phyloP scores from a whole-genome alignment of 2,797 vertebrate species.

The Cuculus canorus region DNA sequence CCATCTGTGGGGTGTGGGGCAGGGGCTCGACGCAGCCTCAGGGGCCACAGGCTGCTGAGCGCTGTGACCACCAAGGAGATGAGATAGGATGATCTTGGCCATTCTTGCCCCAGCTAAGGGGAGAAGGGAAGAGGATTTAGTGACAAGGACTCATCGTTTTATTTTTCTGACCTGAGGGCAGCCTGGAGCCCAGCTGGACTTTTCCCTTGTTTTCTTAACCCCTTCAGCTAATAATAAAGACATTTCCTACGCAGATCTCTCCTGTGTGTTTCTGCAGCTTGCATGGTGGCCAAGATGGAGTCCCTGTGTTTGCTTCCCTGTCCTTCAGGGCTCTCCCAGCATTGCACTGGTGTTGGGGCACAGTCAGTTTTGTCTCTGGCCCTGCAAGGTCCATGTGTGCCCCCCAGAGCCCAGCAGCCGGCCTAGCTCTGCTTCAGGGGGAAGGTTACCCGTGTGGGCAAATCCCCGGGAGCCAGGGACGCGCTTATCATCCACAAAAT shows the following conservation, averaged over 20 bases:
- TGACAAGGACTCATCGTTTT: neutral
- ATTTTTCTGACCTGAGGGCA: neutral
- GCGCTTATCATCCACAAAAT: neutral
- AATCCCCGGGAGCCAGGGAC: fast-evolving
- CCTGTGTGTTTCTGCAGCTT: neutral
- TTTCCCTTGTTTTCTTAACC: neutral
- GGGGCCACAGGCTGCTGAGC: neutral
- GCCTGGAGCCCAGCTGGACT: neutral
- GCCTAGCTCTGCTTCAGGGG: fast-evolving
- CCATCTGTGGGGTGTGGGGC: fast-evolving
- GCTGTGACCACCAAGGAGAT: fast-evolving
- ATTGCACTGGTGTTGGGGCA: fast-evolving
- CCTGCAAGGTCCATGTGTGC: fast-evolving
- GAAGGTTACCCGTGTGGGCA: neutral
- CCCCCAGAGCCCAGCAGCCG: fast-evolving
- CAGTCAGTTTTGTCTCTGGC: neutral
- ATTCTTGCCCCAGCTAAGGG: neutral
- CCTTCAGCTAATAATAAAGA: constrained; percentile 27
- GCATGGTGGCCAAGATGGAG: neutral
- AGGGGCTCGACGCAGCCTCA: neutral
- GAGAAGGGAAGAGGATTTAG: neutral
- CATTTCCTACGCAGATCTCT: neutral
- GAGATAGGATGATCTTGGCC: neutral
- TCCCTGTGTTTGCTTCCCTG: neutral
- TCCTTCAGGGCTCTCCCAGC: neutral